Conservation (phyloP, 2,113 vertebrate genomes). For the Isurus oxyrinchus region DNA sequence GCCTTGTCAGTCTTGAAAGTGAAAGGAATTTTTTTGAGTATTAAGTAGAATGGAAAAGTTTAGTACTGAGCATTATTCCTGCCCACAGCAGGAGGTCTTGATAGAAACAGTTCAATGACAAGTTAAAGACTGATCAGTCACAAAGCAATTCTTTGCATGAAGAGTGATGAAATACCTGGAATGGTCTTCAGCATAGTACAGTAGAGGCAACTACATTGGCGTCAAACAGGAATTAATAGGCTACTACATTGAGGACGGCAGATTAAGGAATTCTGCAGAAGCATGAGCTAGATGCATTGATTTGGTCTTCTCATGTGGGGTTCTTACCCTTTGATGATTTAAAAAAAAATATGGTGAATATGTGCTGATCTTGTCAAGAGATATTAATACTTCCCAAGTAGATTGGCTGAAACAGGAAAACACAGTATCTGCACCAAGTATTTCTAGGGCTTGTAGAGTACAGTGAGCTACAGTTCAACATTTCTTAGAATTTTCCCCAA, state of each 20-base stretch:
- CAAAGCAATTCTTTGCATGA: neutral
- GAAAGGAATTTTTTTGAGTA: no score
- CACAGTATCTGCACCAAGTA: neutral
- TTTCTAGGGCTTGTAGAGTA: neutral
- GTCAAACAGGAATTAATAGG: neutral
- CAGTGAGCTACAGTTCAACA: neutral
- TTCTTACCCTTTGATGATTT: neutral
- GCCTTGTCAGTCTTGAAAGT: no score
- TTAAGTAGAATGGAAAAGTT: no score
- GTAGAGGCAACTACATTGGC: neutral
- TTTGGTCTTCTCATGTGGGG: neutral
- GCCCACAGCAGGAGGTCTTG: neutral
- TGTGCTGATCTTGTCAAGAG: neutral
- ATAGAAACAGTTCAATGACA: no score
- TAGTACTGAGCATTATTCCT: no score
- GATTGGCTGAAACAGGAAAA: neutral
- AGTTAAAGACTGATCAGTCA: neutral
- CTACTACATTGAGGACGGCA: neutral
- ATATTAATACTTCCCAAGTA: neutral
- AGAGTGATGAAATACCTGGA: neutral
- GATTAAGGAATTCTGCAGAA: neutral
- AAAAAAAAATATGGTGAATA: neutral
- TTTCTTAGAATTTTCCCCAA: neutral
- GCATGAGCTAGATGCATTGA: neutral
- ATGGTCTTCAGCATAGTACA: neutral